Base-by-base conservation (phyloP, 1,140 invertebrate genomes). In the Whitmania pigra region DNA sequence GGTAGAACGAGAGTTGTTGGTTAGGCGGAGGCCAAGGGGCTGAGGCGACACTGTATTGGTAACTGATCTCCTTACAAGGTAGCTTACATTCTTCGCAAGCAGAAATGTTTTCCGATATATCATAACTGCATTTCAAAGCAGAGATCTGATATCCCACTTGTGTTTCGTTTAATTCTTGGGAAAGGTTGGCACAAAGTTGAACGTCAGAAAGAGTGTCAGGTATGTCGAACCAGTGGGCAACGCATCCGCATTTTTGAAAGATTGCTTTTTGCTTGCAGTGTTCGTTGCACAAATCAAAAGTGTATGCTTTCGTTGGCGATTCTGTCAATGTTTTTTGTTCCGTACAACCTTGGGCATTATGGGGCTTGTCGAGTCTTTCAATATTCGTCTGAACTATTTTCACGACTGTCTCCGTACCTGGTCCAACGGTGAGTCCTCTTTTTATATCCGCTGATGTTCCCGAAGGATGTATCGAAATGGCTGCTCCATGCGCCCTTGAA, bases 401-500 rank as follows among this genome's bases (percentile, higher is more conserved):
- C 3, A 70, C 22, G 0, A 49, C 22, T 0, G 40, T 70, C 69
- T 70, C 69, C 13, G 69, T 70, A 11, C 69, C 69, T 4, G 69
- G 69, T 53, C 43, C 69, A 18, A 70, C 69, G 22, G 18, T 53
- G 11, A 70, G 13, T 54, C 69, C 69, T n/a, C 49, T 22, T 53
- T 70, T 70, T 25, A 53, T 20, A 49, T 70, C 49, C 5, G 69
- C 29, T 11, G n/a, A 49, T 20, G 69, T 53, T n/a, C 69, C 69
- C 6, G 69, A 49, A n/a, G 17, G 5, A n/a, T 70, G 36, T 20
- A 70, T 49, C 7, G 43, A 53, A 20, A 70, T 49, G 25, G 15
- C 25, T 3, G 53, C 69, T 20, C 69, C 69, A 0, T 22, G 18
- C 2, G 69, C 36, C 7, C 13, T 43, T 1, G 69, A 70, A 2